phyloP scores from a whole-genome alignment of 2,888 invertebrate genomes.

The Eubasilissa splendida region DNA sequence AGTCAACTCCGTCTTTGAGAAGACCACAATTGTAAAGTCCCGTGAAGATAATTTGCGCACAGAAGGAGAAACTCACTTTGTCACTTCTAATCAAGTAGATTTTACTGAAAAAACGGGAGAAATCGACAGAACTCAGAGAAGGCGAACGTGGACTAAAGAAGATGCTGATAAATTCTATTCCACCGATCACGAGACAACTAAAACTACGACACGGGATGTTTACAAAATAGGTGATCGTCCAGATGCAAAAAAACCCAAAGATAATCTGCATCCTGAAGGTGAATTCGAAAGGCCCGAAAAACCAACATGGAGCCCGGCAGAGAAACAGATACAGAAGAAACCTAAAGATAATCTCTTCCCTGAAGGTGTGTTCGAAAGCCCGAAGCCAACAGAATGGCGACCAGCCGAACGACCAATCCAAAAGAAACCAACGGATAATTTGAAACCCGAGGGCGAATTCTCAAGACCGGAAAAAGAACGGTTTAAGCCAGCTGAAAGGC shows the following conservation, averaged over 20 bases:
- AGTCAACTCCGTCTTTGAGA: slow-evolving; percentile 70
- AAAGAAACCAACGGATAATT: slow-evolving; percentile 69
- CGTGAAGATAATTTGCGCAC: slow-evolving; percentile 78
- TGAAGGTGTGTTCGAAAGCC: slow-evolving; percentile 67
- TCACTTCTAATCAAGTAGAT: slow-evolving; percentile 77
- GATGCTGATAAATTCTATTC: slow-evolving; percentile 81
- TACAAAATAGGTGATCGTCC: slow-evolving; percentile 69
- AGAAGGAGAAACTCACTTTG: slow-evolving; percentile 79
- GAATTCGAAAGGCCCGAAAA: slow-evolving; percentile 66
- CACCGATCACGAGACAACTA: slow-evolving; percentile 71
- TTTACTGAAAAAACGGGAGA: slow-evolving; percentile 74
- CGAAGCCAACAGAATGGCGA: slow-evolving; percentile 62
- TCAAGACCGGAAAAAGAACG: slow-evolving; percentile 66
- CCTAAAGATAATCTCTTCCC: slow-evolving; percentile 68
- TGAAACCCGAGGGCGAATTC: slow-evolving; percentile 71
- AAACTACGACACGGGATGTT: slow-evolving; percentile 80
- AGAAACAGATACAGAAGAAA: slow-evolving; percentile 64
- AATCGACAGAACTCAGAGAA: slow-evolving; percentile 73
- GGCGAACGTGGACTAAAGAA: slow-evolving; percentile 82
- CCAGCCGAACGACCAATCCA: slow-evolving; percentile 65
- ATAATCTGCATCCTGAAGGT: slow-evolving; percentile 68
- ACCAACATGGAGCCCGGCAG: slow-evolving; percentile 66
- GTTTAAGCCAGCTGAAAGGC: slow-evolving; percentile 65
- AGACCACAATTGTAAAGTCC: slow-evolving; percentile 73
- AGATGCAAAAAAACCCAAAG: slow-evolving; percentile 65